These are phyloP conservation scores for Antheraea assamensis DNA, from an alignment of 2,888 invertebrate genomes.

Conservation along the genomic window DNA sequence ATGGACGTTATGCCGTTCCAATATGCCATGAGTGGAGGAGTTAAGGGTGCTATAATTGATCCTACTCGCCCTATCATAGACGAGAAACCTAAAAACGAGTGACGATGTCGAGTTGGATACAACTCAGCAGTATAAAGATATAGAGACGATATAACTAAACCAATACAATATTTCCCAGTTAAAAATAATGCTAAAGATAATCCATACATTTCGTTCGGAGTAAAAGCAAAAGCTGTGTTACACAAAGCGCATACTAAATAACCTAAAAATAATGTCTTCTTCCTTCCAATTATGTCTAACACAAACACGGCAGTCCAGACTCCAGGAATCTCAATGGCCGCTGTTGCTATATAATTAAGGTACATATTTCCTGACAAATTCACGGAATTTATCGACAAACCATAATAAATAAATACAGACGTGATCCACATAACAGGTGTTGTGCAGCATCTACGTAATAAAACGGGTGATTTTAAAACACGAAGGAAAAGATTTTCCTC, in stretches of 20 bases:
- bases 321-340: conserved; percentile 87
- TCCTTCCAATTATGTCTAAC: conserved; percentile 84
- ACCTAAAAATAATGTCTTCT: conserved; percentile 60
- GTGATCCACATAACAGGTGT: conserved; percentile 91
- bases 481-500: conserved; percentile 55
- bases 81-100: conserved; percentile 85
- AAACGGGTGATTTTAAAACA: conserved; percentile 77
- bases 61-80: conserved; percentile 88
- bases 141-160: conserved; percentile 84
- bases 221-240: conserved; percentile 78
- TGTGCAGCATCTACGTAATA: conserved; percentile 83
- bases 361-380: conserved; percentile 88
- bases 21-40: conserved; percentile 83
- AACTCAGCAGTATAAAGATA: conserved; percentile 88
- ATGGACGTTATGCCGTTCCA: conserved; percentile 71
- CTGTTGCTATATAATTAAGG: conserved; percentile 86
- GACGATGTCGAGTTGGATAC: conserved; percentile 86
- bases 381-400: conserved; percentile 89
- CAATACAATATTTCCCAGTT: conserved; percentile 84
- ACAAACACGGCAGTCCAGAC: conserved; percentile 84
- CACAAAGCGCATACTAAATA: conserved; percentile 73
- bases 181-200: conserved; percentile 75
- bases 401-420: conserved; percentile 90
- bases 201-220: conserved; percentile 58
- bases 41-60: conserved; percentile 86